A percentile compares a stretch with the other conserved stretches of the same genome.
These are phyloP conservation scores for Gadus macrocephalus DNA, from an alignment of 2,113 vertebrate species.

Conservation along the genomic window DNA sequence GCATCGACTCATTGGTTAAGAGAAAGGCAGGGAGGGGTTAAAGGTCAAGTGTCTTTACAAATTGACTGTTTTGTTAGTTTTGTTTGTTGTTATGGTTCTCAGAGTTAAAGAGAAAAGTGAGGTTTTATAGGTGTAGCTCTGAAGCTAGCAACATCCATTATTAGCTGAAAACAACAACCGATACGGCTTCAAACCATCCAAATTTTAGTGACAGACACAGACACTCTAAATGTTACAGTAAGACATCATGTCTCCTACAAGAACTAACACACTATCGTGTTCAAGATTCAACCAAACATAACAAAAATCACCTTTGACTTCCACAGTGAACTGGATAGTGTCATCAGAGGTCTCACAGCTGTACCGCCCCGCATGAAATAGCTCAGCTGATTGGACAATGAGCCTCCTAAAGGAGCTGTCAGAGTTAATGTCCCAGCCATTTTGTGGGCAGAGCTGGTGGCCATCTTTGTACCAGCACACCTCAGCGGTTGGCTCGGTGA, in stretches of 20 bases:
- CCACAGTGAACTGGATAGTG: slow-evolving; percentile 67
- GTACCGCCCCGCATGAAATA: slow-evolving; percentile 68
- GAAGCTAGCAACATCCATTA: neutral
- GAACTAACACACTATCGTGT: slow-evolving; percentile 40
- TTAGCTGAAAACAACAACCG: slow-evolving; percentile 12
- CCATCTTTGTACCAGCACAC: slow-evolving; percentile 71
- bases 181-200: slow-evolving; percentile 30
- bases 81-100: slow-evolving; percentile 27
- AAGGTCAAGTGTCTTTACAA: slow-evolving; percentile 30
- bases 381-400: slow-evolving; percentile 63
- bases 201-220: slow-evolving; percentile 33
- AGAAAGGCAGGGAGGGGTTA: slow-evolving; percentile 26
- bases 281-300: slow-evolving; percentile 37
- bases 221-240: slow-evolving; percentile 1
- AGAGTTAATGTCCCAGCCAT: slow-evolving; percentile 60
- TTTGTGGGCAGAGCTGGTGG: slow-evolving; percentile 48
- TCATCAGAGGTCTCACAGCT: slow-evolving; percentile 69
- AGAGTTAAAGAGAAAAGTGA: slow-evolving; percentile 42
- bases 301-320: slow-evolving; percentile 70
- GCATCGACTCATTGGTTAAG: slow-evolving; percentile 40
- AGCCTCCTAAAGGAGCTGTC: slow-evolving; percentile 55
- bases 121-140: slow-evolving; percentile 24
- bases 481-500: slow-evolving; percentile 63
- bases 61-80: slow-evolving; percentile 26
- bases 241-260: slow-evolving; percentile 44